Base-by-base conservation (phyloP, 2,888 invertebrate species). In the Minunthozetes semirufus region DNA sequence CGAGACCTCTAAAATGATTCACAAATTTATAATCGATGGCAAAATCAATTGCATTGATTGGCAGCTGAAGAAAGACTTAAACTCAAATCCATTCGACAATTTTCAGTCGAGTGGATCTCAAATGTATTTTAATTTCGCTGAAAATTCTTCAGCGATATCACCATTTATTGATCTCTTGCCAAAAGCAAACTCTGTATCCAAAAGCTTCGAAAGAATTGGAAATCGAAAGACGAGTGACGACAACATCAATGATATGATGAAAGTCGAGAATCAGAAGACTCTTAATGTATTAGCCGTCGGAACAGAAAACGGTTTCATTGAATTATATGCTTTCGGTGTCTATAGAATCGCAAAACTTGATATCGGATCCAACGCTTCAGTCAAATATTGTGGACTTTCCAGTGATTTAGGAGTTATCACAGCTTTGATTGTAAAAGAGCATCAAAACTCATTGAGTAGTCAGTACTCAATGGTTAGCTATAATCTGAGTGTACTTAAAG, bases 231-330 rank as follows among this genome's bases (percentile, higher is more conserved):
- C 11, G 42, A 42, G n/a, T 17, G 68, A 68, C 68, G 68, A 68
- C 19, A 68, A 68, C 22, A 9, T 68, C n/a, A 68, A 75, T 22
- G 63, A 75, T 76, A n/a, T 74, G 17, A 78, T 77, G 77, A 73
- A 72, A 73, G 73, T 5, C 90, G 90, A 79, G 9, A 27, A 48
- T 25, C 83, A 83, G 72, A 81, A 81, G 76, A 80, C 80, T 48
- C 78, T 93, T 17, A 92, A 90, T 82, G 87, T 92, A 81, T 83
- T 94, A n/a, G 82, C 93, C 78, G 87, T 93, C 73, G 93, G 93
- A 15, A 89, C 91, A 81, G 87, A 87, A 73, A 86, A 87, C 78
- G 92, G 93, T 0, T 86, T 87, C 79, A 81, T 85, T 13, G 80
- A 82, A 73, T 85, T 94, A 81, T 89, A 89, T 81, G 88, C 93